Evolutionary conservation across 2,888 invertebrate species (phyloP).

Genomic region (Drosophila mercatorum): DNA sequence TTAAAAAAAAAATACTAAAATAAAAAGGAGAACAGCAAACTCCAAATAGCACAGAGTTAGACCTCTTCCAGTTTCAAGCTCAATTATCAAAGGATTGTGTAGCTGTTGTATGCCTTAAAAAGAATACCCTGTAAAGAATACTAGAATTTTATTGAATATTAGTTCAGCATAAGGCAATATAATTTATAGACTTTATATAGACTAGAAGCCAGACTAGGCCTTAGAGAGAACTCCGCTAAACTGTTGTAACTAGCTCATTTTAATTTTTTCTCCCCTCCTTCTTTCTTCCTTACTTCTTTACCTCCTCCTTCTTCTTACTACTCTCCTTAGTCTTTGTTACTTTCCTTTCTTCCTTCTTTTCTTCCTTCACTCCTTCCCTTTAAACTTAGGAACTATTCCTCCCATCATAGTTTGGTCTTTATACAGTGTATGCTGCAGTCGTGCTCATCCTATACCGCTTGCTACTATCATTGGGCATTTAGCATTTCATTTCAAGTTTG

Average conservation of each 20-base stretch:
- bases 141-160: too few relatives aligned
- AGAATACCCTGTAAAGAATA: background rate
- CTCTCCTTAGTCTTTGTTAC: too few relatives aligned
- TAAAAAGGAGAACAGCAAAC: too few relatives aligned
- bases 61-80: background rate
- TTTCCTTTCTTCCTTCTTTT: too few relatives aligned
- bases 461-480: slow-evolving; percentile 33
- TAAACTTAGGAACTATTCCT: too few relatives aligned
- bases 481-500: slow-evolving; percentile 58
- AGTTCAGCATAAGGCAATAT: too few relatives aligned
- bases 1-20: too few relatives aligned
- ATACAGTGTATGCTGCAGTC: slow-evolving; percentile 10
- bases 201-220: background rate
- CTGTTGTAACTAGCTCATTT: background rate
- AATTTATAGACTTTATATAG: background rate
- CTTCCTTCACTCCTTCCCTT: too few relatives aligned
- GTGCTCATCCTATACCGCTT: background rate
- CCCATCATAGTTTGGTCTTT: background rate
- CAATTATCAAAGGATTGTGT: background rate
- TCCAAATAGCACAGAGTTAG: background rate
- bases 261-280: too few relatives aligned
- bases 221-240: background rate
- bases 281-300: too few relatives aligned
- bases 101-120: background rate
- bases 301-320: too few relatives aligned